These are phyloP conservation scores for Heteromurus nitidus DNA, from an alignment of 2,888 invertebrate genomes.

Conservation along the genomic window DNA sequence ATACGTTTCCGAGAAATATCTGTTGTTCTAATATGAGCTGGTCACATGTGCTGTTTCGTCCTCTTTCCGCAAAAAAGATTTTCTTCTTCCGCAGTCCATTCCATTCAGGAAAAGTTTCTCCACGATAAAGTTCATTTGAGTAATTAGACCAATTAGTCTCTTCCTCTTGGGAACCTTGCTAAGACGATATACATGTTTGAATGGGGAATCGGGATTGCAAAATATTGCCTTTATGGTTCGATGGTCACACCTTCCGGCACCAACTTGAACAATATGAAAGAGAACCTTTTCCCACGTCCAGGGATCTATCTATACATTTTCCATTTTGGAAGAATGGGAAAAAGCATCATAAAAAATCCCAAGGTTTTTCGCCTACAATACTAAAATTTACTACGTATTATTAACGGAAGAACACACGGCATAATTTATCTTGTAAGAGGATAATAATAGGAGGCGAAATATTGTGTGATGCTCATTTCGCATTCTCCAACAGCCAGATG, in stretches of 20 bases:
- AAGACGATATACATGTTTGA: constrained; percentile 24
- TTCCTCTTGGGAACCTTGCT: constrained; percentile 18
- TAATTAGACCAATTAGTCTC: constrained; percentile 62
- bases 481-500: constrained; percentile 17
- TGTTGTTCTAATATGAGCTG: no score
- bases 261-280: constrained; percentile 12
- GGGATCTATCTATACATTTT: no score
- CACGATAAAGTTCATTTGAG: constrained; percentile 53
- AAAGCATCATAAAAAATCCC: no score
- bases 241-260: constrained; percentile 44
- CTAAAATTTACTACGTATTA: no score
- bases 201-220: background rate
- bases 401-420: background rate
- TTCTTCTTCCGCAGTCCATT: background rate
- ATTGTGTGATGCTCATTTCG: constrained; percentile 6
- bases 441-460: constrained; percentile 16
- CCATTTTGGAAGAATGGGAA: no score
- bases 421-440: constrained; percentile 1
- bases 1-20: no score
- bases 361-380: no score
- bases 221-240: constrained; percentile 47
- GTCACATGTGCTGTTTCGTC: no score
- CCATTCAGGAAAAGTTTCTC: constrained; percentile 6
- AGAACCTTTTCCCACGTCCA: no score
- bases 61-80: no score